Base-by-base conservation (phyloP, 2,113 vertebrate species). In the Prionailurus viverrinus region DNA sequence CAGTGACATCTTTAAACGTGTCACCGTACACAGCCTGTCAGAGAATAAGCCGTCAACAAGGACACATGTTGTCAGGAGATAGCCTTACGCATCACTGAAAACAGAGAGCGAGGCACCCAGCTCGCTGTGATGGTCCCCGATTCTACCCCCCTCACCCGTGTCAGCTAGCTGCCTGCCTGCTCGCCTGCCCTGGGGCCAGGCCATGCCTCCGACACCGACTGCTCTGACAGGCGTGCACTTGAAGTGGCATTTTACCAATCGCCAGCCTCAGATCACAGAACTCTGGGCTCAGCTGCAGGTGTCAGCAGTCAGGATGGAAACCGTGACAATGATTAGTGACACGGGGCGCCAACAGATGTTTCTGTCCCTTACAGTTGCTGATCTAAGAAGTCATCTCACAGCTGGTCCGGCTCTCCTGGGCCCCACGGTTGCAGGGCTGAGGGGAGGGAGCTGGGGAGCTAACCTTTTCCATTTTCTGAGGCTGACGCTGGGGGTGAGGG, bases 281-380 rank as follows among this genome's bases (percentile, higher is more conserved):
- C 87, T 95, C 97, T 48, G 79, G 94, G 96, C 90, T 97, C 96
- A 82, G 86, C 76, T 93, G 53, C 91, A 97, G 91, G 97, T 97
- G 91, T 98, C 93, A 92, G 97, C 96, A 98, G 95, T 93, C 97
- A 95, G 89, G 84, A 83, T 89, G 91, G 81, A 94, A 96, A 97
- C 97, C 45, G 65, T 97, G 97, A 97, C 98, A 98, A 94, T 96
- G 97, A 97, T 98, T 98, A 94, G 97, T 96, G 98, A 98, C 97
- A 97, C 61, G 58, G 91, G 96, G 94, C 96, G 83, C 96, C 98
- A 98, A 96, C 97, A 98, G 97, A 99, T 98, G 98, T 98, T 98
- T 98, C 97, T 97, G 92, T 97, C 95, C 97, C 6, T 7, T 98
- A 96, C 91, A 96, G 98, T 97, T 97, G 96, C 97, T 96, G 93